Evolutionary conservation across 2,797 vertebrate species (phyloP).

Genomic region (Melanotaenia pygmaea): DNA sequence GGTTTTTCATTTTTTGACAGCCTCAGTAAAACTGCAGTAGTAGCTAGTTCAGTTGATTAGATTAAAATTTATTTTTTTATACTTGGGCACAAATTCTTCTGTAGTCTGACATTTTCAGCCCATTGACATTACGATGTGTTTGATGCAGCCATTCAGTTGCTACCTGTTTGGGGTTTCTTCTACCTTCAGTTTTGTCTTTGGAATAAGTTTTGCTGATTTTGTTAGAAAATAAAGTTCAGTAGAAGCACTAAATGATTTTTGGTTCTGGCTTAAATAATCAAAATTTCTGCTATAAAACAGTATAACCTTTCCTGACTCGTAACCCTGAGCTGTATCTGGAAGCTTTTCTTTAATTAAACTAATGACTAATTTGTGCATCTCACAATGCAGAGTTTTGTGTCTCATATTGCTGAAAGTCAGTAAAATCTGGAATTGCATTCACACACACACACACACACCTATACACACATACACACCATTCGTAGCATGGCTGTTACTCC

Average conservation of each 20-base stretch:
- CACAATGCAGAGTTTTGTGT: constrained; percentile 19
- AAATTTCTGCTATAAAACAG: neutral
- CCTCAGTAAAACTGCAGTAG: neutral
- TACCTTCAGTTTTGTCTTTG: neutral
- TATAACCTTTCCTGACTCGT: neutral
- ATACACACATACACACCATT: constrained; percentile 18
- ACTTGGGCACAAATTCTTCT: neutral
- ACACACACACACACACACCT: neutral
- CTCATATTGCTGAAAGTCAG: constrained; percentile 23
- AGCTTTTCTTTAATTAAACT: neutral
- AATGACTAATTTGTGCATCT: no score
- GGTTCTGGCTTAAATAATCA: no score
- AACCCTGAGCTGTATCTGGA: neutral
- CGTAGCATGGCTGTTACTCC: constrained; percentile 35
- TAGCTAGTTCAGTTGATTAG: neutral
- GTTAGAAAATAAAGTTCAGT: neutral
- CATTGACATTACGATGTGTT: neutral
- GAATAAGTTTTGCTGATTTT: neutral
- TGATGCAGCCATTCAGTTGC: neutral
- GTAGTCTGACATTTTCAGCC: neutral
- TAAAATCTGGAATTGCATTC: neutral
- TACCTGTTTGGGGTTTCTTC: neutral
- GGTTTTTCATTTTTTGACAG: neutral
- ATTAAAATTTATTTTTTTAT: neutral
- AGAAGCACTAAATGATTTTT: no score